phyloP scores from a whole-genome alignment of 2,888 invertebrate genomes.

The Liposcelis brunnea region DNA sequence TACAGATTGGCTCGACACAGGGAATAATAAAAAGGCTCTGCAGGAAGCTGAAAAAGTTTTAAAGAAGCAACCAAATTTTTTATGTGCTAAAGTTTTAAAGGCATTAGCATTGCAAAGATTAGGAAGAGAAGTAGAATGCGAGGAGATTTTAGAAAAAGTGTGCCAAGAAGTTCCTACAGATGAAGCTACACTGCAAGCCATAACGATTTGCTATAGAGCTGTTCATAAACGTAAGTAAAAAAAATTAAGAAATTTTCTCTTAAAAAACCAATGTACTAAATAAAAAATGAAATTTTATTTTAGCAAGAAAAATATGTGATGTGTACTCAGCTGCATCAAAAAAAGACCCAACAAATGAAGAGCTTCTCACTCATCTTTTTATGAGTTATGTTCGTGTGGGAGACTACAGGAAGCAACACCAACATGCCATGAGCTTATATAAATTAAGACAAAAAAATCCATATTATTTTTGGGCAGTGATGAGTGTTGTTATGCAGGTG shows the following conservation, averaged over 20 bases:
- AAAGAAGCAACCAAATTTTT: constrained; percentile 76
- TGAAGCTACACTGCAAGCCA: constrained; percentile 85
- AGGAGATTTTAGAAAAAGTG: constrained; percentile 53
- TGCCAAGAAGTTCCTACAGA: constrained; percentile 70
- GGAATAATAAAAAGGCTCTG: constrained; percentile 90
- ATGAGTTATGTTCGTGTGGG: constrained; percentile 86
- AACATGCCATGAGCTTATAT: constrained; percentile 75
- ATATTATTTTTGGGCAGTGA: constrained; percentile 96
- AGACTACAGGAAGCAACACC: constrained; percentile 80
- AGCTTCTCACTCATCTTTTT: constrained; percentile 82
- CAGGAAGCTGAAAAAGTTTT: constrained; percentile 94
- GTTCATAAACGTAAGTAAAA: constrained; percentile 63
- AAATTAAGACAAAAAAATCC: constrained; percentile 86
- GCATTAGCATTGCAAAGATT: constrained; percentile 78
- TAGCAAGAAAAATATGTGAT: constrained; percentile 77
- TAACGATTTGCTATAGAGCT: constrained; percentile 89
- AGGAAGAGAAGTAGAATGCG: constrained; percentile 67
- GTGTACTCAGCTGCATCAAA: constrained; percentile 81
- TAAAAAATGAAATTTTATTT: too few species aligned
- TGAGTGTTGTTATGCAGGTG: constrained; percentile 91
- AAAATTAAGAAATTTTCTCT: constrained; percentile 1
- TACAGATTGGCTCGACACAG: constrained; percentile 85
- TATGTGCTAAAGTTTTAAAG: constrained; percentile 83
- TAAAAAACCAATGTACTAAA: constrained; percentile 6
- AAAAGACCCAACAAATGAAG: constrained; percentile 74